phyloP scores from a whole-genome alignment of 2,888 invertebrate species.

The Drosophila hamatofila region DNA sequence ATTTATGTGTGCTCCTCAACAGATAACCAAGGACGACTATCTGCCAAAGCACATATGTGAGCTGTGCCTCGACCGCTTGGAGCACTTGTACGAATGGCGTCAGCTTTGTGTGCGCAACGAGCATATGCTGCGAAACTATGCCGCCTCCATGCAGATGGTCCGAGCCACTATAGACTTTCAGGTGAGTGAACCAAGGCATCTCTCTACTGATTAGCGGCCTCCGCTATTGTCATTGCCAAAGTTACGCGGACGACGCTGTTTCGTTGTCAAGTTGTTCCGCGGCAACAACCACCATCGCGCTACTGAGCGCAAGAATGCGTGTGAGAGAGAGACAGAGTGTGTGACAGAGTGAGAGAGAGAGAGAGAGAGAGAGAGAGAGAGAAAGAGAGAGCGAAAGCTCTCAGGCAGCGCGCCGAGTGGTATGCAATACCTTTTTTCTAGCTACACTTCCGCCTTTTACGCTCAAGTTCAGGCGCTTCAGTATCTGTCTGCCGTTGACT shows the following conservation, averaged over 20 bases:
- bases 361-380: background rate
- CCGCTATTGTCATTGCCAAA: constrained; percentile 59
- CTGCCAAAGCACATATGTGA: constrained; percentile 91
- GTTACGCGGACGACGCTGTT: constrained; percentile 50
- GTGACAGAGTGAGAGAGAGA: constrained; percentile 15
- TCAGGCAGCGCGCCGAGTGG: constrained; percentile 55
- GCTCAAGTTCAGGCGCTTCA: constrained; percentile 58
- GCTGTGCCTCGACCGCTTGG: constrained; percentile 88
- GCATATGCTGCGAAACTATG: constrained; percentile 89
- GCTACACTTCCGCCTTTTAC: constrained; percentile 49
- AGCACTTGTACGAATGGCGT: constrained; percentile 90
- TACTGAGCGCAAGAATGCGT: constrained; percentile 11
- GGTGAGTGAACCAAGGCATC: constrained; percentile 83
- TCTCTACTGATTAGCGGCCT: constrained; percentile 51
- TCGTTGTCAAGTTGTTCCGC: constrained; percentile 58
- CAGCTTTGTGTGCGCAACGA: constrained; percentile 89
- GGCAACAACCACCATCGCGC: constrained; percentile 56
- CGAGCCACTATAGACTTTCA: constrained; percentile 89
- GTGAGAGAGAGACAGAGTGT: background rate
- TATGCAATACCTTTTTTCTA: constrained; percentile 63
- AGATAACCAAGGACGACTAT: constrained; percentile 90
- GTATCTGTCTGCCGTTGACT: constrained; percentile 68
- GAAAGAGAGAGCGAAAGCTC: constrained; percentile 24
- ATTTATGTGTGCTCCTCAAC: constrained; percentile 39
- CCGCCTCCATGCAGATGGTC: constrained; percentile 89